Conservation (phyloP, 2,888 invertebrate species). For the Drosophila basisetae region DNA sequence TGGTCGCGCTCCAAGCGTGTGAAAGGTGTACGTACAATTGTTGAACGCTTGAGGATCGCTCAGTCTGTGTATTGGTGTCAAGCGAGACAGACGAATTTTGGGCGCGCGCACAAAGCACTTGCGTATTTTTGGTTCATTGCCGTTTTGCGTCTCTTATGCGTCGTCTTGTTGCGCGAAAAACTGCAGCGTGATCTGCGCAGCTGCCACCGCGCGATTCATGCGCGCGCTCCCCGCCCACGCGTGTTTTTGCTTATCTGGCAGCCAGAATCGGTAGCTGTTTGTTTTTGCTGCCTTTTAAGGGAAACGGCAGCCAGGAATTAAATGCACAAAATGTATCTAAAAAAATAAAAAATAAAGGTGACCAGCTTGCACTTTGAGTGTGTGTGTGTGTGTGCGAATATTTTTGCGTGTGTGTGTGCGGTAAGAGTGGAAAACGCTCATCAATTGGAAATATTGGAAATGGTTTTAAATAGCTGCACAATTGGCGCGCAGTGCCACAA, state of each 20-base stretch:
- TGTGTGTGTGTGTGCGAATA: constrained; percentile 3
- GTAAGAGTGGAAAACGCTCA: constrained; percentile 62
- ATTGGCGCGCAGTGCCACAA: constrained; percentile 46
- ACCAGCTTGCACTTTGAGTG: constrained; percentile 23
- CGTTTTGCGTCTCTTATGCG: constrained; percentile 38
- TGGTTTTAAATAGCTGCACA: constrained; percentile 52
- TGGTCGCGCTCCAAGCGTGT: not conserved
- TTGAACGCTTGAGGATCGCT: constrained; percentile 49
- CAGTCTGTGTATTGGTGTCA: constrained; percentile 64
- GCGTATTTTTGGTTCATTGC: constrained; percentile 17
- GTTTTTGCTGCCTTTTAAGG: constrained; percentile 56
- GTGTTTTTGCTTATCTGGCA: constrained; percentile 55
- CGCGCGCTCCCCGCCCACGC: constrained; percentile 38
- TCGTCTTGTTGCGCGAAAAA: constrained; percentile 32
- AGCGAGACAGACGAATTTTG: constrained; percentile 50
- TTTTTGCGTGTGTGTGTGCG: constrained; percentile 7
- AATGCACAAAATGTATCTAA: constrained; percentile 31
- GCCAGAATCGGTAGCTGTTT: constrained; percentile 57
- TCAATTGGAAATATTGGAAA: constrained; percentile 67
- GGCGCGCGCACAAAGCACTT: constrained; percentile 29
- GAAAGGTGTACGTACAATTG: constrained; percentile 26
- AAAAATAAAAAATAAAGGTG: constrained; percentile 34
- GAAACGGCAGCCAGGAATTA: constrained; percentile 64
- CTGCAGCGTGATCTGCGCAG: constrained; percentile 37
- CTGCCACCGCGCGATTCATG: constrained; percentile 7